Conservation (phyloP, 2,797 vertebrate species). For the Sphenopsis melanotis region DNA sequence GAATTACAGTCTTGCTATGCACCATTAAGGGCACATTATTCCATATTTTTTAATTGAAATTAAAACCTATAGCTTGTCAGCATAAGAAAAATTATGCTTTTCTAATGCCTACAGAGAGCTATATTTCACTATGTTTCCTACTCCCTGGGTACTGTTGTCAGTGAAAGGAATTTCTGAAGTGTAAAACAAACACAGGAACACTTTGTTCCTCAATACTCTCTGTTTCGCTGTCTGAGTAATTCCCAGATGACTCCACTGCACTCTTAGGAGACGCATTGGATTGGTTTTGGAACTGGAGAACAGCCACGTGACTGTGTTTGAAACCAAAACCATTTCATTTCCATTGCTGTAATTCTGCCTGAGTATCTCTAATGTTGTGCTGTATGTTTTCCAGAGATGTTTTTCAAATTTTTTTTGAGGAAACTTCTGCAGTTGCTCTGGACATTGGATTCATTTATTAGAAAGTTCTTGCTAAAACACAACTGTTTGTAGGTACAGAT, state of each 20-base stretch:
- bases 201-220: not conserved
- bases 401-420: not conserved
- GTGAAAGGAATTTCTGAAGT: not conserved
- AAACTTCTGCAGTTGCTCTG: not conserved
- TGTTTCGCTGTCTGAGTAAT: not conserved
- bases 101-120: not conserved
- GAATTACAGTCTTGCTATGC: not conserved
- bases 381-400: not conserved
- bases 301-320: not conserved
- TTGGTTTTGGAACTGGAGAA: not conserved
- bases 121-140: not conserved
- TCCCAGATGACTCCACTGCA: not conserved
- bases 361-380: not conserved
- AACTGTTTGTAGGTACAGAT: not conserved
- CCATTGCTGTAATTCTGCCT: not conserved
- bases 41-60: constrained; percentile 12
- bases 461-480: not conserved
- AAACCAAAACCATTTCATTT: not conserved
- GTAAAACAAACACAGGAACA: not conserved
- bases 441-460: not conserved
- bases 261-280: not conserved
- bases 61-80: not conserved
- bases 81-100: not conserved
- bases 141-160: not conserved
- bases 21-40: not conserved